Evolutionary conservation across 2,888 invertebrate genomes (phyloP), one percentile per base, ranked within the genome.

Genomic region (Hirtodrosophila duncani): DNA sequence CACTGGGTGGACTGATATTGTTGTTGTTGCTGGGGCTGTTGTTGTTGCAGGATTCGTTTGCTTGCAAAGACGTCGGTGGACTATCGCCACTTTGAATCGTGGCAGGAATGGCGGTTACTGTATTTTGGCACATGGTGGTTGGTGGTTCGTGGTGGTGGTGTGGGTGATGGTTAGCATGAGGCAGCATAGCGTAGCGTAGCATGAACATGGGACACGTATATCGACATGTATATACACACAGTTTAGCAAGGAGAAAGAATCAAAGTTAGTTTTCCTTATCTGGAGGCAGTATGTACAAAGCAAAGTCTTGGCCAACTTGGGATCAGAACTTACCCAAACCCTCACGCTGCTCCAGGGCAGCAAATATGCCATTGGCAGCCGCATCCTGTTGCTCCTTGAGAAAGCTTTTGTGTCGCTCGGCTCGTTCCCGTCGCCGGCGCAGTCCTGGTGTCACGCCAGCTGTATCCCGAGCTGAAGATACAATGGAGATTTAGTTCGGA

Each of bases 381-480:
- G 90, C 89, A 87, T 94, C 94, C 83, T 93, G 95, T 80, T 95
- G 95, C 77, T 95, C 94, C 79, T 91, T 91, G 77, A 94, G 92
- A 81, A 95, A 94, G 82, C 93, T 93, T 44, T 94, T 91, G 83
- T 96, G 95, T 57, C 96, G 89, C 70, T 95, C 94, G 31, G 92
- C 94, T 61, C 96, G 90, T 82, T 95, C 95, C 56, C 95, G 89
- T 55, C 96, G 89, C 71, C 94, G 90, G 74, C 93, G 89, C 59
- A 96, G 88, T 41, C 93, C 94, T 30, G 95, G 93, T 17, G 92
- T 95, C 17, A 95, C 91, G 70, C 94, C 95, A 80, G 92, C 93
- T 3, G 59, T 67, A 43, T 82, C 80, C 2, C 78, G 72, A 13
- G 66, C 82, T 78, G 10, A 3, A 34, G n/a, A 16, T 7, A 24